Evolutionary conservation across 92 coral and sea anemone genomes (phyloP), one percentile per base, ranked within the genome.

Genomic region (Montipora capitata): DNA sequence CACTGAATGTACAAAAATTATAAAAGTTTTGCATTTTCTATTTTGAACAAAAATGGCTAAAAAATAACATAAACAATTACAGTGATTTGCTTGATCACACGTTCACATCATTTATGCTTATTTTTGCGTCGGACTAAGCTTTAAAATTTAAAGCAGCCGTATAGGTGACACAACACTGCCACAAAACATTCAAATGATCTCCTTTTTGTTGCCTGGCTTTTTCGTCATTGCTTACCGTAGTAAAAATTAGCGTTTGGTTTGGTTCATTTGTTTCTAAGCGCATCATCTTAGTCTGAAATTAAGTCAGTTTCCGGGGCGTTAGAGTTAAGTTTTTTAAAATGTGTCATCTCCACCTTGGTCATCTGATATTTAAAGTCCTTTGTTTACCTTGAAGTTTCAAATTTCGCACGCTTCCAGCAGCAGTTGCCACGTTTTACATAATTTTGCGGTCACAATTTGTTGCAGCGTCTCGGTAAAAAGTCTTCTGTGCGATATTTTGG

Each of bases 401-500:
- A 44, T 9, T 48, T 79, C 35, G 40, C 40, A 40, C 40, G 77
- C 54, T 39, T 20, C 35, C 49, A 40, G 49, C 76, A 67, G 6
- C 52, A 7, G 12, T 6, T 7, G 9, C 9, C 9, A 9, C 0
- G 52, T 10, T 8, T 7, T 3, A 39, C 45, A 39, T 16, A 67
- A 35, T 35, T 15, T 9, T 67, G 42, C 44, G 20, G 42, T 6
- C 4, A 10, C 72, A 38, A 12, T 3, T 35, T 10, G 72, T 67
- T 67, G 72, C 72, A 67, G 7, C 7, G 27, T 41, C 11, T 63
- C 59, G 38, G 68, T 16, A 63, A 38, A 63, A 59, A 80, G 42
- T 66, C 54, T 59, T 66, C 38, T 20, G 77, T 68, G 77, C 5
- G 49, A 51, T 81, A 81, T 68, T 81, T 81, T 72, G 77, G 75